Conservation (phyloP, 2,888 invertebrate genomes). For the Zygothrica quintamaculata region DNA sequence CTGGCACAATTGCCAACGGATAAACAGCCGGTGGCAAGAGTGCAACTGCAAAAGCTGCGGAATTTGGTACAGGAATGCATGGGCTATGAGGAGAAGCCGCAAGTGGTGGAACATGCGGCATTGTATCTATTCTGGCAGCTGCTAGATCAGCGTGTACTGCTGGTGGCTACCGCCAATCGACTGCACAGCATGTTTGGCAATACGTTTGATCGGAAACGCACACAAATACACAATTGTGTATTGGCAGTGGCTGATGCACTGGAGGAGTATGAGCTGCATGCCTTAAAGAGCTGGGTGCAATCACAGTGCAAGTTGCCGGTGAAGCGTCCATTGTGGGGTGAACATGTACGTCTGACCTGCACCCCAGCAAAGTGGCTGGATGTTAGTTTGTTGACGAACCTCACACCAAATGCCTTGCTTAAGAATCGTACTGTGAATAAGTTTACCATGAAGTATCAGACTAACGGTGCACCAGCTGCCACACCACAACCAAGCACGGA, state of each 20-base stretch:
- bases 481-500: not conserved
- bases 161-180: slow-evolving; percentile 86
- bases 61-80: slow-evolving; percentile 84
- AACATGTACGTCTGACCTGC: slow-evolving; percentile 59
- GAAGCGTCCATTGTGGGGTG: slow-evolving; percentile 69
- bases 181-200: slow-evolving; percentile 87
- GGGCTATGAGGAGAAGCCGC: slow-evolving; percentile 86
- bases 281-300: slow-evolving; percentile 85
- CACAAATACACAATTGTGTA: slow-evolving; percentile 87
- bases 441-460: slow-evolving; percentile 74
- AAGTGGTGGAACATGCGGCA: slow-evolving; percentile 87
- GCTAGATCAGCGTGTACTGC: slow-evolving; percentile 86
- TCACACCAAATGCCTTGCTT: slow-evolving; percentile 67
- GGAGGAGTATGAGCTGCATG: slow-evolving; percentile 85
- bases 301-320: slow-evolving; percentile 19
- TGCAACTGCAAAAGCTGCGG: slow-evolving; percentile 81
- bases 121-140: slow-evolving; percentile 87
- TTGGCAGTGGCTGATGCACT: slow-evolving; percentile 85
- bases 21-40: slow-evolving; percentile 67
- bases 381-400: slow-evolving; percentile 63
- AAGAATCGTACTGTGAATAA: slow-evolving; percentile 58
- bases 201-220: slow-evolving; percentile 85
- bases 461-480: not conserved
- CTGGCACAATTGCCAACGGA: slow-evolving; percentile 61
- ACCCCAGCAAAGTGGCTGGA: slow-evolving; percentile 45